phyloP scores from a whole-genome alignment of 2,113 vertebrate species.

The Poecilia latipinna region DNA sequence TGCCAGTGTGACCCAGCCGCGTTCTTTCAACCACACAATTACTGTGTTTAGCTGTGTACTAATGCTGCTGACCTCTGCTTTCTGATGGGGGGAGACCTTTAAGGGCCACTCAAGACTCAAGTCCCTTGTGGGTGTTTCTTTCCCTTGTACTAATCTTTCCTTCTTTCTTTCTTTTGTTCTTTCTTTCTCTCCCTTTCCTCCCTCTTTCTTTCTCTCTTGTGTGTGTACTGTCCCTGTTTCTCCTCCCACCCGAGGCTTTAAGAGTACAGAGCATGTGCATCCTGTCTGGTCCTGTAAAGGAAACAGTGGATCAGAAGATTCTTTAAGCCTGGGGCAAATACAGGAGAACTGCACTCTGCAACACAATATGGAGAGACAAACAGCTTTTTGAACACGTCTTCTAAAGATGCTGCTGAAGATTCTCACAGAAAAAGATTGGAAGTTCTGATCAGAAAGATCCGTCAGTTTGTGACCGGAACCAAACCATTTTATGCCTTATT shows the following conservation, averaged over 20 bases:
- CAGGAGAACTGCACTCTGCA: slow-evolving; percentile 41
- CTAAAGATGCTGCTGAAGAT: slow-evolving; percentile 10
- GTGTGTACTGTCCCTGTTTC: slow-evolving; percentile 22
- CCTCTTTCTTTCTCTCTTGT: slow-evolving; percentile 5
- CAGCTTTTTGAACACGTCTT: slow-evolving; percentile 2
- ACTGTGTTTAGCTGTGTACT: slow-evolving; percentile 65
- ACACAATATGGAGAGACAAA: slow-evolving; percentile 36
- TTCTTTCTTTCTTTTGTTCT: not conserved
- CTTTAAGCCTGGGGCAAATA: slow-evolving; percentile 53
- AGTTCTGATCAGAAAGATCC: not conserved
- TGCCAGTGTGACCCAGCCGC: slow-evolving; percentile 50
- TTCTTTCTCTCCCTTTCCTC: not conserved
- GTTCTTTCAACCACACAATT: slow-evolving; percentile 63
- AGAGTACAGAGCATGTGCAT: slow-evolving; percentile 68
- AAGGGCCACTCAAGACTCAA: slow-evolving; percentile 72
- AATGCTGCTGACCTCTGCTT: slow-evolving; percentile 74
- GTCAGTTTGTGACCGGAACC: not conserved
- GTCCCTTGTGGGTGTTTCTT: slow-evolving; percentile 53
- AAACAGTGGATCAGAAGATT: slow-evolving; percentile 51
- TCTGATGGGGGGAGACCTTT: slow-evolving; percentile 71
- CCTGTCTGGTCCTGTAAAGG: slow-evolving; percentile 66
- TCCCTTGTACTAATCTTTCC: too few species aligned
- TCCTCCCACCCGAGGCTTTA: slow-evolving; percentile 53
- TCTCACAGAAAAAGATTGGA: not conserved
- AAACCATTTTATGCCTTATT: not conserved